Base-by-base conservation (phyloP, 2,888 invertebrate genomes). In the Laspeyria flexula region DNA sequence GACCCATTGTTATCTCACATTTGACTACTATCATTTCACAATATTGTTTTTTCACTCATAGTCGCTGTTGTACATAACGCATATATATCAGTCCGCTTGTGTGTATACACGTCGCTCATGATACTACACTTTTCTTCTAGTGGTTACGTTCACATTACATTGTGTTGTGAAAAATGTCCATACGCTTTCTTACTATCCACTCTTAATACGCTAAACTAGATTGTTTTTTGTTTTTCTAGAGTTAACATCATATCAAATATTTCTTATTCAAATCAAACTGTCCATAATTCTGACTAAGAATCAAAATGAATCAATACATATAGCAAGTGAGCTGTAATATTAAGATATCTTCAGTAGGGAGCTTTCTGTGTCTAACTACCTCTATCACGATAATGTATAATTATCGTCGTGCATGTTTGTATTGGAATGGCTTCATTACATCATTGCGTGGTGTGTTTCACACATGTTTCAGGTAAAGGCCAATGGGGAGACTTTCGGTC, bases 391-490 rank as follows among this genome's bases (percentile, higher is more conserved):
- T 79, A 75, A 73, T 71, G 71, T 60, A 53, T 59, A 71, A 73
- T 78, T 77, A 83, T 82, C 81, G 85, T 88, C 79, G 78, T 90
- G 91, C 91, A 91, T 91, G 91, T 88, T 81, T 86, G 87, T 90
- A 88, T 80, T 82, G 91, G 92, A 91, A 92, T 91, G 92, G 91
- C 91, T 91, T 91, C 90, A 91, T 86, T 90, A 91, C 91, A 92
- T 92, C 91, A 92, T 91, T 90, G 91, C 91, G 91, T 92, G 90
- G 92, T 91, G 91, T 91, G 91, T 91, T 90, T 93, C 93, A 90
- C 92, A 86, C 94, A 92, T 92, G 93, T 94, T 94, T 93, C 94
- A 95, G 94, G 94, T 95, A 84, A 93, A 94, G 94, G 94, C 94
- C 90, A 94, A 94, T 89, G 93, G 93, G 87, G 94, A 94, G 92